phyloP scores from a whole-genome alignment of 2,113 vertebrate species.

The Tragelaphus strepsiceros region DNA sequence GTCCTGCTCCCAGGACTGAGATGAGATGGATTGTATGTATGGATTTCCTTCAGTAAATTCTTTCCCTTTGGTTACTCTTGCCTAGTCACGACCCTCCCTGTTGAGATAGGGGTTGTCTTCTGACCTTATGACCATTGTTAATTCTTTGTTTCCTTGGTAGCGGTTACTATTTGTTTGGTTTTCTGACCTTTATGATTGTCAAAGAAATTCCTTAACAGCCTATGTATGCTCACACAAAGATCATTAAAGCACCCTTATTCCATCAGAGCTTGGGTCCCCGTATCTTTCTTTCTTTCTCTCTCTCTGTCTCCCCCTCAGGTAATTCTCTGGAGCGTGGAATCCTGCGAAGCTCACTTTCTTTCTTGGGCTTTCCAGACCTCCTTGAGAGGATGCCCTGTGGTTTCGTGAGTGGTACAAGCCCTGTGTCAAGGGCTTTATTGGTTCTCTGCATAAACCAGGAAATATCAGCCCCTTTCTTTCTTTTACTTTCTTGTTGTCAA shows the following conservation, averaged over 20 bases:
- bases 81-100: background rate
- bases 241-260: background rate
- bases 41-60: background rate
- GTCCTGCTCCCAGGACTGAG: background rate
- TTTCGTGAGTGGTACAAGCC: accelerated
- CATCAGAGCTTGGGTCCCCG: background rate
- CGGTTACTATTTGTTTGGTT: too few species aligned
- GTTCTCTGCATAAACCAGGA: background rate
- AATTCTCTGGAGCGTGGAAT: background rate
- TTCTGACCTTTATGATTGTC: too few species aligned
- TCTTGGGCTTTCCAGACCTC: background rate
- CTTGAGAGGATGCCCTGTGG: background rate
- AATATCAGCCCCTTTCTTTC: too few species aligned
- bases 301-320: too few species aligned
- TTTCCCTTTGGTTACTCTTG: background rate
- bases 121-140: too few species aligned
- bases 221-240: too few species aligned
- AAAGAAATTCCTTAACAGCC: too few species aligned
- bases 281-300: background rate
- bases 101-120: too few species aligned
- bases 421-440: background rate
- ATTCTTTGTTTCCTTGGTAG: too few species aligned
- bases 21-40: accelerated
- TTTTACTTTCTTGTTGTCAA: too few species aligned
- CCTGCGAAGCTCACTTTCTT: background rate